These are phyloP conservation scores for Phengaris arion DNA, from an alignment of 2,888 invertebrate species.

Conservation along the genomic window DNA sequence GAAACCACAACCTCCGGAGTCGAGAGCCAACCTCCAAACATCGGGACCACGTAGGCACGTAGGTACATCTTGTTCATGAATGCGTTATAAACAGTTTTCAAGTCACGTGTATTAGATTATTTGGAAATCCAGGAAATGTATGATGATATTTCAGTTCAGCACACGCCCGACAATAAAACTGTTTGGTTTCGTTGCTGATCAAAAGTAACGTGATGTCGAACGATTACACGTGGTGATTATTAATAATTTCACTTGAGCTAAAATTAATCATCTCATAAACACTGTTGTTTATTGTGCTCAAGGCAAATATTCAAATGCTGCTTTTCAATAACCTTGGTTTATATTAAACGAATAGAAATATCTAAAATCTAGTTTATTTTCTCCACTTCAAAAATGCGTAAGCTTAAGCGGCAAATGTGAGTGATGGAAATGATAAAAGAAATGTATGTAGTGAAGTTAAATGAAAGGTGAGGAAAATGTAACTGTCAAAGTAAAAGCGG, in stretches of 20 bases:
- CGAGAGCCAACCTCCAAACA: too few relatives aligned
- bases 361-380: too few relatives aligned
- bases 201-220: neutral
- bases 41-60: too few relatives aligned
- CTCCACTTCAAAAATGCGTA: too few relatives aligned
- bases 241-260: neutral
- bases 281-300: neutral
- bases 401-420: too few relatives aligned
- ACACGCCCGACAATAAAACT: neutral
- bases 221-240: neutral
- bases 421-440: neutral
- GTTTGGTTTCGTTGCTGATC: neutral
- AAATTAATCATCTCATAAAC: neutral
- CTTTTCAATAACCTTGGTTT: neutral
- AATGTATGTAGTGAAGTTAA: neutral
- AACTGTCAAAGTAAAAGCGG: neutral
- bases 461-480: neutral
- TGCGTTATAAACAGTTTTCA: neutral
- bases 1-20: too few relatives aligned
- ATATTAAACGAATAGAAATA: too few relatives aligned
- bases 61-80: neutral
- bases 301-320: conserved; percentile 1
- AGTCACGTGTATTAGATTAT: neutral
- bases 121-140: neutral
- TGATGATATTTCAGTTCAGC: neutral